These are phyloP conservation scores for Drosophila rhopaloa DNA, from an alignment of 1,140 invertebrate genomes.

Conservation along the genomic window DNA sequence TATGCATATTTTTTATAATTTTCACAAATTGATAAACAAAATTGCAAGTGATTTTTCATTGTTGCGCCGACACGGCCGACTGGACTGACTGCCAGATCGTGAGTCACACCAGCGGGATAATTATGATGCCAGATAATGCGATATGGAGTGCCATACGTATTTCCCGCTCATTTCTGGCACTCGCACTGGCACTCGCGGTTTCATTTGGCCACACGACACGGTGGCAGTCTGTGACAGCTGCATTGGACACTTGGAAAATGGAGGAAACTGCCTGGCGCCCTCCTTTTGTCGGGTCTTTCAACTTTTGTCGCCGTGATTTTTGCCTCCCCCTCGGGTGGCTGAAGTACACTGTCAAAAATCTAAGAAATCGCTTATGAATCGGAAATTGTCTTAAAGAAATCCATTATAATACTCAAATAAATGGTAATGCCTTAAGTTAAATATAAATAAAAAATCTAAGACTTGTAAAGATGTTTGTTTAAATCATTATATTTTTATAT, in stretches of 20 bases:
- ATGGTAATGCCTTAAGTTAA: background rate
- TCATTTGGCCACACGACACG: slow-evolving; percentile 67
- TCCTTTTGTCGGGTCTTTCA: slow-evolving; percentile 58
- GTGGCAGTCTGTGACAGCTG: slow-evolving; percentile 78
- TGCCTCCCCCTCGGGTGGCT: slow-evolving; percentile 25
- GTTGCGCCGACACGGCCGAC: slow-evolving; percentile 28
- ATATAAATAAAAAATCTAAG: background rate
- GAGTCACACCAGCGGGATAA: slow-evolving; percentile 69
- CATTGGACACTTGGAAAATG: slow-evolving; percentile 62
- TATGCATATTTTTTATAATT: slow-evolving; percentile 83
- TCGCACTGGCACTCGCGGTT: slow-evolving; percentile 37
- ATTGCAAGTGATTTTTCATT: slow-evolving; percentile 83
- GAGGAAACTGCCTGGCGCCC: slow-evolving; percentile 54
- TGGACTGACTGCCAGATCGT: slow-evolving; percentile 16
- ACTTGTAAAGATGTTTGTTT: no score
- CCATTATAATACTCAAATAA: no score
- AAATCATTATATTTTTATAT: no score
- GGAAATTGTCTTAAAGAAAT: background rate
- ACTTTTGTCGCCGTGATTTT: slow-evolving; percentile 75
- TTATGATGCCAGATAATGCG: slow-evolving; percentile 82
- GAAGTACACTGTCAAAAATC: slow-evolving; percentile 5
- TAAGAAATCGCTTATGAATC: background rate
- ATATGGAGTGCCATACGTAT: slow-evolving; percentile 74
- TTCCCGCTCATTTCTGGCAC: slow-evolving; percentile 50
- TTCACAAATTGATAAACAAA: slow-evolving; percentile 83